These are phyloP conservation scores for Leptinotarsa peninsularis DNA, from an alignment of 2,888 invertebrate genomes.

Conservation along the genomic window DNA sequence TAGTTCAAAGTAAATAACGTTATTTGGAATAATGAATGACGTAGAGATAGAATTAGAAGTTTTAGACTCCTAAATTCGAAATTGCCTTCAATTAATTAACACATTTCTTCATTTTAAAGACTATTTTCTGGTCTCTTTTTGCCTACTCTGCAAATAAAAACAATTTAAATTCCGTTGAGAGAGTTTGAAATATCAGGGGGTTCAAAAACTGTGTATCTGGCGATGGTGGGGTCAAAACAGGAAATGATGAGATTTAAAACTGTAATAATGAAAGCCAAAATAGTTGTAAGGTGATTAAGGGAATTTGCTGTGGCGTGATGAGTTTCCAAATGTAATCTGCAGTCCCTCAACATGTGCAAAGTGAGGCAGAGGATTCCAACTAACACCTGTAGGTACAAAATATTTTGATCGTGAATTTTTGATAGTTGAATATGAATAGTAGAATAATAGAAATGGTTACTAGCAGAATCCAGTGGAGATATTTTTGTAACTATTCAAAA, in stretches of 20 bases:
- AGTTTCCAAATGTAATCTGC: constrained; percentile 78
- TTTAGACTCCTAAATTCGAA: background rate
- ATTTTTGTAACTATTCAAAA: too few species aligned
- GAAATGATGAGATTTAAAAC: constrained; percentile 82
- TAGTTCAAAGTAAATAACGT: too few species aligned
- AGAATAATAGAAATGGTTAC: too few species aligned
- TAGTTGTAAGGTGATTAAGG: constrained; percentile 79
- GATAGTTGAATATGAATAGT: background rate
- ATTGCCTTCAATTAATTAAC: background rate
- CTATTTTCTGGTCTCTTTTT: too few species aligned
- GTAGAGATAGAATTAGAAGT: too few species aligned
- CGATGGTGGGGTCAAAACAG: constrained; percentile 80
- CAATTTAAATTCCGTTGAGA: constrained; percentile 22
- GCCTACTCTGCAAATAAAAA: too few species aligned
- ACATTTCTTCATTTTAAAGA: background rate
- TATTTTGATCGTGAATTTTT: background rate
- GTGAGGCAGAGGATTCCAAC: constrained; percentile 81
- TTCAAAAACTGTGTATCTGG: constrained; percentile 67
- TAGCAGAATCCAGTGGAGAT: too few species aligned
- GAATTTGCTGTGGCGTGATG: constrained; percentile 77
- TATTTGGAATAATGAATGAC: too few species aligned
- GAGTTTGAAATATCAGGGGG: constrained; percentile 49
- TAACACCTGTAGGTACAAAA: constrained; percentile 70
- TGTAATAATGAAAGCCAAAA: constrained; percentile 78
- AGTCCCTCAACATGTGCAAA: constrained; percentile 81